Evolutionary conservation across 2,113 vertebrate species (phyloP).

Genomic region (Nicator chloris): DNA sequence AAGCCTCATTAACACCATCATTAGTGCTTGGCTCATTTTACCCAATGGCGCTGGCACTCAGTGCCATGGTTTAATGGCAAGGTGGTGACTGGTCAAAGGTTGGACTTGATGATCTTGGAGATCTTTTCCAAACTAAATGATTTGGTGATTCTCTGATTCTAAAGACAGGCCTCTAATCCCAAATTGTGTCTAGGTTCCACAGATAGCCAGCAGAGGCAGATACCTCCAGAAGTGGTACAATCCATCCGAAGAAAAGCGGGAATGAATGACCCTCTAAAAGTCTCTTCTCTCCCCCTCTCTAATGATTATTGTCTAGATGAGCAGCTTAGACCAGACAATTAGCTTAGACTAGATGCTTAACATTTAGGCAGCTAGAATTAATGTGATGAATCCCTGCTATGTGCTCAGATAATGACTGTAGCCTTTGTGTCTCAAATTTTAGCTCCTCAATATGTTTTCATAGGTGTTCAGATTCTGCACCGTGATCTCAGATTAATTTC

Average conservation of each 20-base stretch:
- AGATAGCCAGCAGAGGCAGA: neutral
- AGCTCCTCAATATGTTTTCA: constrained; percentile 44
- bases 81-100: neutral
- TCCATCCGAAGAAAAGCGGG: neutral
- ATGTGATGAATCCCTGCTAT: neutral
- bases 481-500: constrained; percentile 8
- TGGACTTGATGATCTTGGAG: neutral
- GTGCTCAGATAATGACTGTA: constrained; percentile 31
- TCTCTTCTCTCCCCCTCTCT: neutral
- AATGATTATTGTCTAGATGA: constrained; percentile 46
- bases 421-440: constrained; percentile 47
- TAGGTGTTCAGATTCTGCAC: neutral
- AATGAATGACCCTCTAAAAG: constrained; percentile 11
- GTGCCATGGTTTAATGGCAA: neutral
- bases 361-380: constrained; percentile 56
- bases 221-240: neutral
- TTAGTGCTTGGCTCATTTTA: neutral
- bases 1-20: neutral
- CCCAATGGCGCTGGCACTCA: neutral
- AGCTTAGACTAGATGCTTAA: constrained; percentile 57
- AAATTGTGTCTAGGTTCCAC: neutral
- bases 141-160: neutral
- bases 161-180: neutral
- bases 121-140: neutral
- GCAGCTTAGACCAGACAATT: constrained; percentile 34